phyloP scores from a whole-genome alignment of 1,140 invertebrate species.

The Sipha flava region DNA sequence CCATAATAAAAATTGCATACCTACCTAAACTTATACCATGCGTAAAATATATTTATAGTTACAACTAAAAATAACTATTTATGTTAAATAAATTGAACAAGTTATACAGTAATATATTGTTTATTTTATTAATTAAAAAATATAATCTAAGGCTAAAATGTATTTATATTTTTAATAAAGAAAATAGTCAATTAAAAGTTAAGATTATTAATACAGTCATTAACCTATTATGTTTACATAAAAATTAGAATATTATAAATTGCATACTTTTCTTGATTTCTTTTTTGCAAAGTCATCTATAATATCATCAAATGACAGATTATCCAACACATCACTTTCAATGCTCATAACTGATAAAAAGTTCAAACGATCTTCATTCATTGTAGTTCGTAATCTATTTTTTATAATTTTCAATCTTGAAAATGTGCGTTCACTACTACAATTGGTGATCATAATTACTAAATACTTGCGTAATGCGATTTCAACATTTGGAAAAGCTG shows the following conservation, averaged over 20 bases:
- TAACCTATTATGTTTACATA: too few species aligned
- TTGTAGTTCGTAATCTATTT: neutral
- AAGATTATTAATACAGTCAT: too few species aligned
- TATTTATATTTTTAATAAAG: too few species aligned
- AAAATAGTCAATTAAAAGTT: too few species aligned
- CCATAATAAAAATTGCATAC: too few species aligned
- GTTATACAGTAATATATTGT: too few species aligned
- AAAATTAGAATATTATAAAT: neutral
- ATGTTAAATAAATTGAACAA: too few species aligned
- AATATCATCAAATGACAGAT: neutral
- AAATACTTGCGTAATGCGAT: neutral
- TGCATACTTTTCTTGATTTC: neutral
- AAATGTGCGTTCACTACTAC: neutral
- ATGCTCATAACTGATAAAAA: conserved; percentile 1
- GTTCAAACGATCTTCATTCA: neutral
- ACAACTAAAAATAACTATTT: too few species aligned
- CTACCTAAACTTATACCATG: too few species aligned
- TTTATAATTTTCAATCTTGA: neutral
- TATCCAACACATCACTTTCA: neutral
- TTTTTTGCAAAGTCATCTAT: neutral
- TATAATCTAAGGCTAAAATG: too few species aligned
- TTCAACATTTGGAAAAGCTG: neutral
- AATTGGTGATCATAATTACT: neutral
- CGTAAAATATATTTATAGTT: too few species aligned
- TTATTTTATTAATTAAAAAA: too few species aligned